Evolutionary conservation across 2,113 vertebrate genomes (phyloP).

Genomic region (Myotis davidii): DNA sequence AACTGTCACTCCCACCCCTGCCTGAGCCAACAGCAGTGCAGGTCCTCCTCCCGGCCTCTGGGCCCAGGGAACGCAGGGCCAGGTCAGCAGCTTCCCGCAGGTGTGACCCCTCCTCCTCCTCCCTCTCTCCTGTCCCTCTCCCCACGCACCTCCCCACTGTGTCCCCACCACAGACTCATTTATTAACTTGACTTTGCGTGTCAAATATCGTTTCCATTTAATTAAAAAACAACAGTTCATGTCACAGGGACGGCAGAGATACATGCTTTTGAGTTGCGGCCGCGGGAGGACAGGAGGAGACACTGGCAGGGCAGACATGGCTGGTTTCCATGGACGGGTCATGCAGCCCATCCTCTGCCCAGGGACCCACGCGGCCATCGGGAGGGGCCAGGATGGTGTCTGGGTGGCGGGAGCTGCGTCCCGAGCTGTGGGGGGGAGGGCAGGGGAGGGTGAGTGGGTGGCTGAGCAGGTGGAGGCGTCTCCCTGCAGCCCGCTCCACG

Average conservation of each 20-base stretch:
- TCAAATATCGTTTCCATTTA: slow-evolving; percentile 59
- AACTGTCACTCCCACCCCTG: neutral
- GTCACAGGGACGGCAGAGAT: slow-evolving; percentile 42
- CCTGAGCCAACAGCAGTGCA: neutral
- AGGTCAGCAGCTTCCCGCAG: neutral
- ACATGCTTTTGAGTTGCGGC: slow-evolving; percentile 59
- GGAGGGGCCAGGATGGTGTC: neutral
- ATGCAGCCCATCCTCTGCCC: neutral
- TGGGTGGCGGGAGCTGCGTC: neutral
- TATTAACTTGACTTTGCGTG: neutral
- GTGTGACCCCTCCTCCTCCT: neutral
- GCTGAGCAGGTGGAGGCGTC: neutral
- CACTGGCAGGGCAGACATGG: neutral
- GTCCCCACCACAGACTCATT: slow-evolving; percentile 17
- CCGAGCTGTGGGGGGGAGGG: neutral
- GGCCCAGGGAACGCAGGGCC: fast-evolving
- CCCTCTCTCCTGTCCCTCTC: neutral
- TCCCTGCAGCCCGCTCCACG: neutral
- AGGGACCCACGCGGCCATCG: fast-evolving
- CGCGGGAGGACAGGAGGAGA: neutral
- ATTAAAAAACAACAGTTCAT: slow-evolving; percentile 37
- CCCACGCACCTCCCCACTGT: neutral
- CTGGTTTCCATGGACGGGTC: neutral
- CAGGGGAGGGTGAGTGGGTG: neutral
- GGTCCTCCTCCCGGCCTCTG: neutral